Evolutionary conservation across 2,113 vertebrate species (phyloP).

Genomic region (Pyxicephalus adspersus): DNA sequence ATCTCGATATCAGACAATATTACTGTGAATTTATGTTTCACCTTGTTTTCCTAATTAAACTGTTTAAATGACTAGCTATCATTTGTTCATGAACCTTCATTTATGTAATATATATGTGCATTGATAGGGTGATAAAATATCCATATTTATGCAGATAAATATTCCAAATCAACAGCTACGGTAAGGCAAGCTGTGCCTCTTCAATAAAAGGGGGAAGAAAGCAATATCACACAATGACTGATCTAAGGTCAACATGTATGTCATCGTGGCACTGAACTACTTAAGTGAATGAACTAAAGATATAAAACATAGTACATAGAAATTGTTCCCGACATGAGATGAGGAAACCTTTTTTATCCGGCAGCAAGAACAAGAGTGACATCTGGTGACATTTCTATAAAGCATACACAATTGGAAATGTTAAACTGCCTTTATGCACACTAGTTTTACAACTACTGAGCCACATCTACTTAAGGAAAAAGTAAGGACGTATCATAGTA

Average conservation of each 20-base stretch:
- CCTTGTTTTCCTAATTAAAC: too few relatives aligned
- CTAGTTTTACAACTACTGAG: neutral
- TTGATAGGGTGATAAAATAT: too few relatives aligned
- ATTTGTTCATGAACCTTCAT: too few relatives aligned
- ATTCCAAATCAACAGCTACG: too few relatives aligned
- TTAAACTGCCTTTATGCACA: neutral
- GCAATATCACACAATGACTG: slow-evolving; percentile 33
- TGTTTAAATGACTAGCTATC: too few relatives aligned
- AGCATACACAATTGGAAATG: slow-evolving; percentile 19
- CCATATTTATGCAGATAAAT: too few relatives aligned
- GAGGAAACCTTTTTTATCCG: slow-evolving; percentile 9
- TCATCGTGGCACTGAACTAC: slow-evolving; percentile 50
- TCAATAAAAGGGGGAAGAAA: slow-evolving; percentile 20
- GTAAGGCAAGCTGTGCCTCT: neutral
- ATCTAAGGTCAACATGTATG: slow-evolving; percentile 50
- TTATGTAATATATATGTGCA: too few relatives aligned
- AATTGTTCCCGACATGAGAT: slow-evolving; percentile 6
- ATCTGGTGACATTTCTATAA: slow-evolving; percentile 51
- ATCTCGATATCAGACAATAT: too few relatives aligned
- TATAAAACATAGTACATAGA: slow-evolving; percentile 36
- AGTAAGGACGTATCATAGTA: neutral
- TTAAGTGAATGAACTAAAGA: slow-evolving; percentile 49
- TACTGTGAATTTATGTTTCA: too few relatives aligned
- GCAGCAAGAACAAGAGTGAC: slow-evolving; percentile 51
- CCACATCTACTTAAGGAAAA: neutral